These are phyloP conservation scores for Saccopteryx leptura DNA, from an alignment of 2,113 vertebrate genomes.

Conservation along the genomic window DNA sequence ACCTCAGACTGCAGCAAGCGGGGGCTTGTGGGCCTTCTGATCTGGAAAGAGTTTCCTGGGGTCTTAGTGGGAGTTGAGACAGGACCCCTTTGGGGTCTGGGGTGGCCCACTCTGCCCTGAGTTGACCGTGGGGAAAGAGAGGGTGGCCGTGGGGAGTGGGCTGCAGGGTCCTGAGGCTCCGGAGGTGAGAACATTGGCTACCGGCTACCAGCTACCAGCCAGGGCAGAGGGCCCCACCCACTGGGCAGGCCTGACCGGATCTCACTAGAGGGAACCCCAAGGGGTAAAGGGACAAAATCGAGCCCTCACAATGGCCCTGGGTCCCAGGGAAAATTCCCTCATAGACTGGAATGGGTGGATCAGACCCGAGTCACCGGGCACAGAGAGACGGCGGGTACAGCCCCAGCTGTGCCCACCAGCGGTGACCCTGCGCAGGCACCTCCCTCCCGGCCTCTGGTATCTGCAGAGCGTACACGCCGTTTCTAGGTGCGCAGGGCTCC, in stretches of 20 bases:
- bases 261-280: neutral
- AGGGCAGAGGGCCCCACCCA: neutral
- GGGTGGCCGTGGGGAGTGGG: neutral
- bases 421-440: neutral
- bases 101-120: neutral
- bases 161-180: neutral
- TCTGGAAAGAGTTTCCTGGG: neutral
- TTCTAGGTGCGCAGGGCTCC: neutral
- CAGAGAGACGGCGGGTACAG: neutral
- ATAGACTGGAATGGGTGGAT: neutral
- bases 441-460: neutral
- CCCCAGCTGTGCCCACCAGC: neutral
- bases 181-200: neutral
- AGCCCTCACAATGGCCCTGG: neutral
- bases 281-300: neutral
- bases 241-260: neutral
- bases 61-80: neutral
- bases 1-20: neutral
- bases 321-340: neutral
- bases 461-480: neutral
- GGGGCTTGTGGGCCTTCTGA: neutral
- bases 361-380: neutral
- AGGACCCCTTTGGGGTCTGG: neutral
- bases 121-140: neutral
- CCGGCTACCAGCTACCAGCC: neutral